Evolutionary conservation across 2,113 vertebrate genomes (phyloP).

Genomic region (Trachemys scripta): DNA sequence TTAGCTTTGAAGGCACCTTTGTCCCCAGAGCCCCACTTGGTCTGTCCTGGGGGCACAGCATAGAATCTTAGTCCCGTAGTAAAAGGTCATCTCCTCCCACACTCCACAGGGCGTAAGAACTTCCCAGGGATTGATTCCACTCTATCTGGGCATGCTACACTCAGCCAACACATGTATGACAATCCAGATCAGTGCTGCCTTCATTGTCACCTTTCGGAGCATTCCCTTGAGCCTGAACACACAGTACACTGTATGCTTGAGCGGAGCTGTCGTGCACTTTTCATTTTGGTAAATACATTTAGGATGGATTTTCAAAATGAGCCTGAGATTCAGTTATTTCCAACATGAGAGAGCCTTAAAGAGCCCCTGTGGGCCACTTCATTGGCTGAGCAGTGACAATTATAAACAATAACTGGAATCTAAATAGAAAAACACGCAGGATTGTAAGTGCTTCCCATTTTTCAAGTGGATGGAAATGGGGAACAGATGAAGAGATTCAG

Average conservation of each 20-base stretch:
- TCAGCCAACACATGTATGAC: background rate
- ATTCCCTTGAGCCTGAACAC: background rate
- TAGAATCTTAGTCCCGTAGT: background rate
- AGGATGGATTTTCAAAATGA: constrained; percentile 20
- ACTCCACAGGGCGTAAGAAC: background rate
- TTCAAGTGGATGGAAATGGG: background rate
- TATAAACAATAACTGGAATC: background rate
- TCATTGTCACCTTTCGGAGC: background rate
- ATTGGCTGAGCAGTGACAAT: background rate
- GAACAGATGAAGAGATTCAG: background rate
- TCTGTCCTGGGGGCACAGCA: background rate
- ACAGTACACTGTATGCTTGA: background rate
- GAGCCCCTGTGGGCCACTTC: background rate
- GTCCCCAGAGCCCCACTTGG: background rate
- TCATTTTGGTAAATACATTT: background rate
- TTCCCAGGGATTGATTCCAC: background rate
- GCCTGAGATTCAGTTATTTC: constrained; percentile 4
- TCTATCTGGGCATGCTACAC: background rate
- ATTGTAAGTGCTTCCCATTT: background rate
- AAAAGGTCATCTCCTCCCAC: background rate
- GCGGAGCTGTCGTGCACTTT: background rate
- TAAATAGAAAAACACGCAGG: background rate
- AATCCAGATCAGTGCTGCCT: background rate
- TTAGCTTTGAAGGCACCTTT: background rate
- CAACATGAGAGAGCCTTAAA: background rate